Evolutionary conservation across 2,797 vertebrate species (phyloP), one percentile per base, ranked within the genome.

Genomic region (Nasua narica): DNA sequence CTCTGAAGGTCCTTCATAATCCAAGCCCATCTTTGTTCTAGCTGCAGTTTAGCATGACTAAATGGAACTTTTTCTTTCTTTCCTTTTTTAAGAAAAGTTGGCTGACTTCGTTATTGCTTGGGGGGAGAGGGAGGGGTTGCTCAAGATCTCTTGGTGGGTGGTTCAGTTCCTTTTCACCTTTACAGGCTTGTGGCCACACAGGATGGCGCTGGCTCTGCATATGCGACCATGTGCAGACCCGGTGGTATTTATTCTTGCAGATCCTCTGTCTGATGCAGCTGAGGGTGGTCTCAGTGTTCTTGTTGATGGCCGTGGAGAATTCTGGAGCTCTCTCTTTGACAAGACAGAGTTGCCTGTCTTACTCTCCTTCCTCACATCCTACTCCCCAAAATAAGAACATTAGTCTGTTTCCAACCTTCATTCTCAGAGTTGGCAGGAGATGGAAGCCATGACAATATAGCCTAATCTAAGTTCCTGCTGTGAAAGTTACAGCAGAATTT

Each of bases 131-230:
- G 12, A 15, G n/a, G 23, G 40, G 46, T 19, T 9, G 13, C 50
- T 98, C 99, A 99, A 98, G 99, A 98, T 5, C 99, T 99, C 98
- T 99, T 99, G 95, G 99, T 62, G 92, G 99, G 95, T 99, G 99
- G 98, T 97, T 91, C 99, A 99, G 98, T 99, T 99, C 99, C 99
- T 99, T 95, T 99, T 99, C 52, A 99, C 99, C 97, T 99, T 99
- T 93, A 99, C 99, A 21, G 99, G 99, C 98, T 99, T 99, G 98
- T 99, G 99, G 97, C 99, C 99, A 97, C 98, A 99, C 98, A 99
- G 98, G 96, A 99, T 99, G 96, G 99, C 99, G 2, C 99, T 99
- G 91, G 99, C 99, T 92, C 99, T 99, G 96, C 99, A 98, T 97
- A 99, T 98, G 67, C 98, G 88, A 99, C 99, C 99, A 99, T 99